Evolutionary conservation across 2,888 invertebrate species (phyloP), one percentile per base, ranked within the genome.

Genomic region (Lycophotia porphyrea): DNA sequence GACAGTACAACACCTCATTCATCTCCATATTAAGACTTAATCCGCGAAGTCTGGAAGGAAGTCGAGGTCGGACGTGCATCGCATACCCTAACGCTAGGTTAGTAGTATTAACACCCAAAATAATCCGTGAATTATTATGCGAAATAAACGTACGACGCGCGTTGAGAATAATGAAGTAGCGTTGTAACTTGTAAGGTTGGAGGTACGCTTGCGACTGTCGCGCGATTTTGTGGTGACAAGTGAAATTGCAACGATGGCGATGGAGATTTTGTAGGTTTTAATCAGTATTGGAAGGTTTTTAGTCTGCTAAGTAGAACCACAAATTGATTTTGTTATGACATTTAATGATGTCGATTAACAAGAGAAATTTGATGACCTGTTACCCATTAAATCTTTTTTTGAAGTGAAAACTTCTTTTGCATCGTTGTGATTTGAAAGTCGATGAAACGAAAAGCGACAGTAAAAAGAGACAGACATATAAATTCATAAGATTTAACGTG

Each of bases 61-160:
- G 81, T 81, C 60, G 81, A 71, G 75, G 72, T 81, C 82, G 82
- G 11, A 84, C 84, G 84, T 84, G 84, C 73, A 73, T 49, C n/a
- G 87, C 87, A 85, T 87, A 81, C 49, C 34, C 24, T 71, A 36
- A 34, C 68, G 61, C 49, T 78, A 66, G 85, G 78, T 85, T 76
- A 87, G 58, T 78, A 72, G 80, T 49, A 72, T 71, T 74, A 81
- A 85, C 74, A 64, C 70, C 81, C 77, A 52, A 82, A 87, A 85
- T 85, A 85, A 82, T 80, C 71, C 77, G n/a, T 34, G 61, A 78
- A 87, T 86, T 83, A 80, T 69, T 78, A 88, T 86, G 86, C 86
- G 88, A 86, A 87, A 85, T 88, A 88, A 81, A 79, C 76, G 77
- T 60, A 74, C 52, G 72, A 72, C 31, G 68, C 81, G 81, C 47